phyloP scores from a whole-genome alignment of 2,888 invertebrate species.

The Brachyptera putata region DNA sequence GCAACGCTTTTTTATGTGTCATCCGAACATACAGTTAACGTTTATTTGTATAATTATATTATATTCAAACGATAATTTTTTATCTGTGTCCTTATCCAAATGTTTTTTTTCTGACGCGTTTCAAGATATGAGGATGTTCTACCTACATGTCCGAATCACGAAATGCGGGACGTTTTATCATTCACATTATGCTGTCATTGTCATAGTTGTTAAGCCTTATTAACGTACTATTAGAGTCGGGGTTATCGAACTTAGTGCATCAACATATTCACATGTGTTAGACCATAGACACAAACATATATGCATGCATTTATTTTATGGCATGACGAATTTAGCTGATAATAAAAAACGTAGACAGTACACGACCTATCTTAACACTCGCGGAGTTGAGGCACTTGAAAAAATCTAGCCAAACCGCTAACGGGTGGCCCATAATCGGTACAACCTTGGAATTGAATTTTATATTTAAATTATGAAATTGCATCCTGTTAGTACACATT shows the following conservation, averaged over 20 bases:
- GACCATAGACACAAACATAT: not conserved
- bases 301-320: not conserved
- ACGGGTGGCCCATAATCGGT: constrained; percentile 3
- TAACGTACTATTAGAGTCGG: constrained; percentile 4
- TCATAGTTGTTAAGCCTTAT: constrained; percentile 11
- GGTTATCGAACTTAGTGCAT: constrained; percentile 10
- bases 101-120: too few species aligned
- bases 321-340: constrained; percentile 15
- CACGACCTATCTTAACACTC: constrained; percentile 7
- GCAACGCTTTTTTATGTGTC: too few species aligned
- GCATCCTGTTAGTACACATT: too few species aligned
- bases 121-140: too few species aligned
- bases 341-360: constrained; percentile 10
- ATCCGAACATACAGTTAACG: too few species aligned
- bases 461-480: constrained; percentile 1
- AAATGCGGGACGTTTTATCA: too few species aligned
- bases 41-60: too few species aligned
- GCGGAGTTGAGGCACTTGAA: not conserved
- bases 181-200: too few species aligned
- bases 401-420: constrained; percentile 15
- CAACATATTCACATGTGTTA: constrained; percentile 11
- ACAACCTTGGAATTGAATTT: not conserved
- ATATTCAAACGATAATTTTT: too few species aligned
- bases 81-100: too few species aligned
- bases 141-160: too few species aligned